Base-by-base conservation (phyloP, 1,140 invertebrate genomes). In the Brachionus plicatilis region DNA sequence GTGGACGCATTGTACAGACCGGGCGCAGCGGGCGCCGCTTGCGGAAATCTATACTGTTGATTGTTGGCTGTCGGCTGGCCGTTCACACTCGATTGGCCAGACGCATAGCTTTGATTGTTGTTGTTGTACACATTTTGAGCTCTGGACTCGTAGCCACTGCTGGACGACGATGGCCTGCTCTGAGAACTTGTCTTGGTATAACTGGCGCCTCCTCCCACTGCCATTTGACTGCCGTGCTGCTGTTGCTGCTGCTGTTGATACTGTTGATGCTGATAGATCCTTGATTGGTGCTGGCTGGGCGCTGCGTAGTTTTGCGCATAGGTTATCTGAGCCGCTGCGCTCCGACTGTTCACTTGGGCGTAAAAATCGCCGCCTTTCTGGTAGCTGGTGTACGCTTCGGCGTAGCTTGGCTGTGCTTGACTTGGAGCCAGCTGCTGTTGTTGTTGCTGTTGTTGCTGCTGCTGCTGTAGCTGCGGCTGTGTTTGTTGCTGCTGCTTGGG, bases 31-130 rank as follows among this genome's bases (percentile, higher is more conserved):
- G 33, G 9, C 2, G 1, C n/a, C 9, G 3, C 27, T 20, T 20
- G 33, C 3, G 68, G 68, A 72, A 72, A 43, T 45, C 68, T 72
- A 17, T 72, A 72, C 68, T 72, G 68, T 72, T 72, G 68, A 72
- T 72, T 72, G 68, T 72, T 43, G n/a, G 37, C 17, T 41, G 68
- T 3, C 8, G 37, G 3, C 41, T 72, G 68, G 24, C 47, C 20
- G 12, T 45, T 41, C 7, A 43, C 41, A 72, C 37, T 72, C 2
- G 27, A 2, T 43, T 72, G 68, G 17, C 17, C n/a, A 8, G 33
- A 12, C 17, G 5, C 33, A 72, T 43, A 20, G 41, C 41, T 72
- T 72, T 72, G 68, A 72, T 72, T 72, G n/a, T 43, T 37, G 17
- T 72, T 72, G n/a, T 43, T 37, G 17, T 72, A 72, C 14, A 72